Base-by-base conservation (phyloP, 2,797 vertebrate species). In the Sus cebifrons region DNA sequence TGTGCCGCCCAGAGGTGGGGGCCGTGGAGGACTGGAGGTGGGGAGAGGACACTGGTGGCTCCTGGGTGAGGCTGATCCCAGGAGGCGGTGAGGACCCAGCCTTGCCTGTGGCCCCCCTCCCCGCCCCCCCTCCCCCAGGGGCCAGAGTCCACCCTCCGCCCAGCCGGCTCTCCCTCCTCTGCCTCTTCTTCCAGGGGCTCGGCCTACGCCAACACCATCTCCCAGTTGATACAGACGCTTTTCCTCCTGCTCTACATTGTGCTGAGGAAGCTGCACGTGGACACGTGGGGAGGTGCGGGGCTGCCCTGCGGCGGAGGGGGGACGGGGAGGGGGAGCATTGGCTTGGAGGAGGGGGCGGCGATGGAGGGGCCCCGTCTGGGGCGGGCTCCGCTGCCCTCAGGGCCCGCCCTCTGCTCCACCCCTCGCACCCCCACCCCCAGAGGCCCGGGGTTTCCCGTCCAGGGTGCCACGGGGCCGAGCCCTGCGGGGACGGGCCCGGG, bases 221-320 rank as follows among this genome's bases (percentile, higher is more conserved):
- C 99, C 96, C 99, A 99, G 94, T 99, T 99, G 54, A 70, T 92
- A 0, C 98, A 99, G 97, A 97, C 98, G 86, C 93, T 99, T 64
- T 98, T 99, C 96, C 96, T 99, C 92, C 99, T 99, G 89, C 97
- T 99, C 73, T 99, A 99, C 96, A 99, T 99, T 65, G 86, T 98
- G 81, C 98, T 98, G 98, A 99, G 97, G 97, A 99, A 99, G 36
- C 99, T 99, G 36, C 98, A 99, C 2, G 52, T 94, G 91, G 96
- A 98, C 86, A 99, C 99, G 0, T 99, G 99, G 99, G 99, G 96
- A 98, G 99, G 99, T 99, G 96, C 97, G 96, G 44, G 62, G 14
- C 13, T 0, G 0, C 70, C 56, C 77, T 0, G 0, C 23, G 44
- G 44, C 4, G 44, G 36, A 4, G 36, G 3, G 36, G 36, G 36